phyloP scores from a whole-genome alignment of 2,113 vertebrate genomes.

The Synchiropus splendidus region DNA sequence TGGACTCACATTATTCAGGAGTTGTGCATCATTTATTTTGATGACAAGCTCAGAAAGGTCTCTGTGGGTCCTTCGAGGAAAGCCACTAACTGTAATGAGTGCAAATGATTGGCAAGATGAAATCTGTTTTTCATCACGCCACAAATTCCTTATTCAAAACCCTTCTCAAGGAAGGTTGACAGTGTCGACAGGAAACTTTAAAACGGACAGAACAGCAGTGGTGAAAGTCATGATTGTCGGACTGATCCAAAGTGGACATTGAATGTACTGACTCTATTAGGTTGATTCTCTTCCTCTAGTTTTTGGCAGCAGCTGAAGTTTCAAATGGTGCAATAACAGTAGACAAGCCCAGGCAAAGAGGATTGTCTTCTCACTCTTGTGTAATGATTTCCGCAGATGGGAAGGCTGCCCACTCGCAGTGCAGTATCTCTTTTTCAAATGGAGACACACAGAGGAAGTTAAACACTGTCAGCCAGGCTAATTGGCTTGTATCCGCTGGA shows the following conservation, averaged over 20 bases:
- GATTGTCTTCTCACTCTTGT: slow-evolving; percentile 62
- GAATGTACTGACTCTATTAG: slow-evolving; percentile 59
- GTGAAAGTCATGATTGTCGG: no score
- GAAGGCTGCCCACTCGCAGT: slow-evolving; percentile 65
- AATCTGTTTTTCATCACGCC: slow-evolving; percentile 6
- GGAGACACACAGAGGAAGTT: slow-evolving; percentile 9
- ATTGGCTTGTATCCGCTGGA: slow-evolving; percentile 57
- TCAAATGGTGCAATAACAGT: slow-evolving; percentile 68
- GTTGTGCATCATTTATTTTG: slow-evolving; percentile 33
- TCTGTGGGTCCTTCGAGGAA: slow-evolving; percentile 22
- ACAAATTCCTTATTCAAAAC: no score
- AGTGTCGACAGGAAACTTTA: no score
- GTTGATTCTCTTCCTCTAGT: slow-evolving; percentile 43
- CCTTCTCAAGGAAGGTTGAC: no score
- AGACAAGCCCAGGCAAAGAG: slow-evolving; percentile 60
- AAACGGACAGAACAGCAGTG: background rate
- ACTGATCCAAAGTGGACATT: slow-evolving; percentile 42
- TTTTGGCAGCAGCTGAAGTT: slow-evolving; percentile 58
- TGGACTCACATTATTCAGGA: slow-evolving; percentile 6
- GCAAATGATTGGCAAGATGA: slow-evolving; percentile 22
- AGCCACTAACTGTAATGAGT: slow-evolving; percentile 14
- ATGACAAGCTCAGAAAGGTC: slow-evolving; percentile 32
- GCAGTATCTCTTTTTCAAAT: slow-evolving; percentile 41
- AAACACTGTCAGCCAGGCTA: slow-evolving; percentile 66
- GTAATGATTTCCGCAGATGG: slow-evolving; percentile 67